These are phyloP conservation scores for Sanderia malayensis DNA, from an alignment of 30 jellyfish, hydroid and myxozoan genomes.

Conservation along the genomic window DNA sequence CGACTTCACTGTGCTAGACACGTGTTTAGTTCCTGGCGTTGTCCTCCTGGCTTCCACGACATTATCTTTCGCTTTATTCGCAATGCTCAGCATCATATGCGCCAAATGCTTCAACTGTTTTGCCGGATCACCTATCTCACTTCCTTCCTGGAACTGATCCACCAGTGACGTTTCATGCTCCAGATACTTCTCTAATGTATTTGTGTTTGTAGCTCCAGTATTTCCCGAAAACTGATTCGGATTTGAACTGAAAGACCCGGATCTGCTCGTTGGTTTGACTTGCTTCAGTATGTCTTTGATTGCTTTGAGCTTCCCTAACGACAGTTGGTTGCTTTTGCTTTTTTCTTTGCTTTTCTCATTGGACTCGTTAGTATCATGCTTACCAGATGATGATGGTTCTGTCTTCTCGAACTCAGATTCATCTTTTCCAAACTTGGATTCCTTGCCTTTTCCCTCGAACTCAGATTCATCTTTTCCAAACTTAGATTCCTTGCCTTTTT, in stretches of 20 bases:
- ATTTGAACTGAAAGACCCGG: slow-evolving; percentile 37
- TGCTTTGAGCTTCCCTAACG: slow-evolving; percentile 32
- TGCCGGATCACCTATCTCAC: slow-evolving; percentile 65
- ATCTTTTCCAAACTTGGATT: neutral
- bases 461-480: too few relatives aligned
- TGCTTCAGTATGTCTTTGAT: slow-evolving; percentile 39
- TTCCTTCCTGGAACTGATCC: slow-evolving; percentile 79
- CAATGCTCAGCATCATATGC: slow-evolving; percentile 47
- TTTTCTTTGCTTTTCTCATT: too few relatives aligned
- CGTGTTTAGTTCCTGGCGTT: slow-evolving; percentile 43
- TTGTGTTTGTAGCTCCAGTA: slow-evolving; percentile 32
- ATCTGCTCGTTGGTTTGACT: slow-evolving; percentile 50
- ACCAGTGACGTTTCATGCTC: slow-evolving; percentile 72
- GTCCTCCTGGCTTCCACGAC: slow-evolving; percentile 56
- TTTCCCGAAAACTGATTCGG: slow-evolving; percentile 66
- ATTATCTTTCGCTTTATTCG: slow-evolving; percentile 50
- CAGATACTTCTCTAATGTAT: slow-evolving; percentile 57
- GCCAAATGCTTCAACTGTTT: slow-evolving; percentile 54
- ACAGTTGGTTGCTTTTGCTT: neutral
- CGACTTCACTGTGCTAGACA: slow-evolving; percentile 5
- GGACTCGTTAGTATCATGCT: too few relatives aligned
- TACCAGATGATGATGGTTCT: too few relatives aligned
- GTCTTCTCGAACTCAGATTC: too few relatives aligned
- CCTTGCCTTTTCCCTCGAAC: too few relatives aligned
- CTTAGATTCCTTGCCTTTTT: too few relatives aligned